These are phyloP conservation scores for Cliona cf. orientalis DNA, from an alignment of 37 sponge, comb jelly and placozoan species.

Conservation along the genomic window DNA sequence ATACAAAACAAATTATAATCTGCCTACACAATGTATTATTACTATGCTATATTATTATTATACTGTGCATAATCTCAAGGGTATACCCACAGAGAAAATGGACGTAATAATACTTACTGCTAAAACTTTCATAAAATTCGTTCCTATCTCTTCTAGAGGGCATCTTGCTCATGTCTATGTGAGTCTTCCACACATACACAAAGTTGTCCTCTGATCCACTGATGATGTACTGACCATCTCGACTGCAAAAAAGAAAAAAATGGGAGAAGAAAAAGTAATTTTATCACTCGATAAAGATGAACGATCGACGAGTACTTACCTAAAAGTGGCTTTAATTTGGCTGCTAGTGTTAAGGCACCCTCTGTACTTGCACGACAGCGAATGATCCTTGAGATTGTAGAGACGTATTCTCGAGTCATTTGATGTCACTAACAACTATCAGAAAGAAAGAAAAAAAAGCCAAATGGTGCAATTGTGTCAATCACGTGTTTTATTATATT, in stretches of 20 bases:
- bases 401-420: constrained; percentile 95
- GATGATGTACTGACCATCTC: constrained; percentile 86
- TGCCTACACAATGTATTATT: not conserved
- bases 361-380: constrained; percentile 91
- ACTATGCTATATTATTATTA: not conserved
- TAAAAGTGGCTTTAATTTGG: constrained; percentile 91
- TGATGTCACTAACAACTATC: constrained; percentile 87
- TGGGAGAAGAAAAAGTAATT: too few relatives aligned
- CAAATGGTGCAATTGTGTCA: not conserved
- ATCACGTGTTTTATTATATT: not conserved
- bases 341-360: constrained; percentile 92
- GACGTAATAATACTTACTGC: constrained; percentile 40
- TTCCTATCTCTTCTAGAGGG: constrained; percentile 89
- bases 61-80: not conserved
- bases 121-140: constrained; percentile 88
- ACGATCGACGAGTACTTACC: constrained; percentile 22
- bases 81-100: not conserved
- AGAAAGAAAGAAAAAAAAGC: constrained; percentile 1
- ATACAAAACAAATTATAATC: not conserved
- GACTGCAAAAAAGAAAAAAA: constrained; percentile 41
- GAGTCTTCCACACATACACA: constrained; percentile 90
- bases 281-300: not conserved
- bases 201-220: constrained; percentile 93
- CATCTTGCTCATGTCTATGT: constrained; percentile 74
- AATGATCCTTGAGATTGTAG: constrained; percentile 91